phyloP scores from a whole-genome alignment of 2,888 invertebrate species.

The Euzophera pinguis region DNA sequence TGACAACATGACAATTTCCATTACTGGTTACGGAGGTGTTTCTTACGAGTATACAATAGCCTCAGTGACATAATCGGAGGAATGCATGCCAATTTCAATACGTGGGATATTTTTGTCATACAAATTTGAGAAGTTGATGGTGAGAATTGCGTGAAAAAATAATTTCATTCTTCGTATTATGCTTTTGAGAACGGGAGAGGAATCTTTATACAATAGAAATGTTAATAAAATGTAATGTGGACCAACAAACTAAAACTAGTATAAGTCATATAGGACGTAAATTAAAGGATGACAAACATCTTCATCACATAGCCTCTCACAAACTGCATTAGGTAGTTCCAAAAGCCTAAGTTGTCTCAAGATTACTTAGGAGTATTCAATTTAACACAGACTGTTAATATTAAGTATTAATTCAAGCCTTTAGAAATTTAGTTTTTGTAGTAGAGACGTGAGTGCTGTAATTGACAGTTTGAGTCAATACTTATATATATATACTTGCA shows the following conservation, averaged over 20 bases:
- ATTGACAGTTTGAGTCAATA: background rate
- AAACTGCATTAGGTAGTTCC: too few relatives aligned
- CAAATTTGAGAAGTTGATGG: conserved; percentile 10
- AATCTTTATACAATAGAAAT: too few relatives aligned
- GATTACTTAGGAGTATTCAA: too few relatives aligned
- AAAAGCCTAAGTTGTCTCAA: too few relatives aligned
- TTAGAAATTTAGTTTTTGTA: too few relatives aligned
- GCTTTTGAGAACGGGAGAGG: too few relatives aligned
- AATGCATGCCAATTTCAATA: conserved; percentile 14
- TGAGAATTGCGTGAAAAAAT: conserved; percentile 4
- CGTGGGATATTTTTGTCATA: conserved; percentile 11
- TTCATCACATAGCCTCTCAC: too few relatives aligned
- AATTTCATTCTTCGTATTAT: too few relatives aligned
- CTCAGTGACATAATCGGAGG: conserved; percentile 17
- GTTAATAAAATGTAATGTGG: too few relatives aligned
- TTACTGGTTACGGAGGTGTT: conserved; percentile 10
- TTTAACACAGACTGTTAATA: background rate
- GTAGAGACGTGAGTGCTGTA: background rate
- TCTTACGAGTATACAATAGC: conserved; percentile 14
- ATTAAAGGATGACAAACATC: too few relatives aligned
- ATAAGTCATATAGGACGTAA: too few relatives aligned
- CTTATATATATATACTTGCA: background rate
- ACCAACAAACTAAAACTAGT: too few relatives aligned
- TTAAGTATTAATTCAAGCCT: background rate
- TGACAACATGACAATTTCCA: conserved; percentile 13